phyloP scores from a whole-genome alignment of 2,797 vertebrate genomes.

The Cossypha niveicapilla region DNA sequence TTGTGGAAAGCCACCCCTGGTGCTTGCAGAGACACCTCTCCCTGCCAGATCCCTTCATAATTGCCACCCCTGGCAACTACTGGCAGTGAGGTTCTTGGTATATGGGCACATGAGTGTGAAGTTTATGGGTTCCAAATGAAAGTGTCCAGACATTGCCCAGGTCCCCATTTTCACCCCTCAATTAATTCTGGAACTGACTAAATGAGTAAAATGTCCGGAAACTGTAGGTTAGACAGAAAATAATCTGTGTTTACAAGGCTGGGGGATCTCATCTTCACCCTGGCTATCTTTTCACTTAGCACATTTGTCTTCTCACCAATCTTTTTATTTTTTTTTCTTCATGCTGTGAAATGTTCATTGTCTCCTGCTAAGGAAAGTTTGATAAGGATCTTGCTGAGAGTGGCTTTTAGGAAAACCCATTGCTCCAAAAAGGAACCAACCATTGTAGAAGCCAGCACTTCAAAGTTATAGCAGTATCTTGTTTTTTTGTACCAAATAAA shows the following conservation, averaged over 20 bases:
- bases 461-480: constrained; percentile 68
- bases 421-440: constrained; percentile 59
- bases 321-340: constrained; percentile 42
- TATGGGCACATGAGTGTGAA: not conserved
- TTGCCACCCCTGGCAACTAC: not conserved
- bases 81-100: not conserved
- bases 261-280: not conserved
- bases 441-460: constrained; percentile 61
- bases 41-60: not conserved
- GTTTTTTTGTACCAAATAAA: constrained; percentile 63
- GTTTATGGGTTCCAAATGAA: not conserved
- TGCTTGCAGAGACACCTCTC: not conserved
- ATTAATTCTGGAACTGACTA: not conserved
- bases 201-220: not conserved
- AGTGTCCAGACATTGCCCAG: not conserved
- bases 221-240: not conserved
- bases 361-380: not conserved
- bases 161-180: not conserved
- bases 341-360: constrained; percentile 66
- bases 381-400: constrained; percentile 73
- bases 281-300: not conserved
- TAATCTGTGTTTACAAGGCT: not conserved
- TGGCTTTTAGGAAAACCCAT: constrained; percentile 63
- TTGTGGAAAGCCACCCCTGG: rapidly evolving
- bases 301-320: constrained; percentile 38